Conservation (phyloP, 35 echinoderm and acorn worm species). For the Strongylocentrotus purpuratus region DNA sequence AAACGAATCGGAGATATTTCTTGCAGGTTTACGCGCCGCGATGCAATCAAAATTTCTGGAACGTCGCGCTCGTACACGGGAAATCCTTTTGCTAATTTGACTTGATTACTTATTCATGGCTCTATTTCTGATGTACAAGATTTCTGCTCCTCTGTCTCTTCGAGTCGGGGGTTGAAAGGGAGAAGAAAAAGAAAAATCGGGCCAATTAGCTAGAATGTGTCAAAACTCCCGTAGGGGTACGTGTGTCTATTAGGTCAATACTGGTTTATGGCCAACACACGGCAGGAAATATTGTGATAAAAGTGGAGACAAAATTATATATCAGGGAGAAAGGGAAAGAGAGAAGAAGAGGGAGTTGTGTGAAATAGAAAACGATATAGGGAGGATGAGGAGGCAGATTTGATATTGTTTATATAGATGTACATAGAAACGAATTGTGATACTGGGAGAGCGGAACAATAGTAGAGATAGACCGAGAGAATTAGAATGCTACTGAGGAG, state of each 20-base stretch:
- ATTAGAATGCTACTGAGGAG: too few species aligned
- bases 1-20: not conserved
- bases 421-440: too few species aligned
- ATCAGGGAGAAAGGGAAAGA: not conserved
- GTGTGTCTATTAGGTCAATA: constrained; percentile 31
- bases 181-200: constrained; percentile 8
- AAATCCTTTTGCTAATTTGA: constrained; percentile 24
- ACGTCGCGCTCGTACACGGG: not conserved
- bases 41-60: not conserved
- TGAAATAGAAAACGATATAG: not conserved
- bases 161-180: not conserved
- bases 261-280: constrained; percentile 8
- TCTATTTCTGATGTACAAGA: constrained; percentile 6
- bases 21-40: constrained; percentile 22
- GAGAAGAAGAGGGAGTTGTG: not conserved
- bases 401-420: too few species aligned
- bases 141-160: not conserved
- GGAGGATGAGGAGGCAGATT: not conserved
- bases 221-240: constrained; percentile 28
- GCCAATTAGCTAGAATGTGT: constrained; percentile 26
- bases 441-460: not conserved
- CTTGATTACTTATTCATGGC: constrained; percentile 25
- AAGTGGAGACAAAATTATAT: not conserved
- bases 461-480: not conserved
- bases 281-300: not conserved